Evolutionary conservation across 2,797 vertebrate genomes (phyloP).

Genomic region (Epinephelus coioides): DNA sequence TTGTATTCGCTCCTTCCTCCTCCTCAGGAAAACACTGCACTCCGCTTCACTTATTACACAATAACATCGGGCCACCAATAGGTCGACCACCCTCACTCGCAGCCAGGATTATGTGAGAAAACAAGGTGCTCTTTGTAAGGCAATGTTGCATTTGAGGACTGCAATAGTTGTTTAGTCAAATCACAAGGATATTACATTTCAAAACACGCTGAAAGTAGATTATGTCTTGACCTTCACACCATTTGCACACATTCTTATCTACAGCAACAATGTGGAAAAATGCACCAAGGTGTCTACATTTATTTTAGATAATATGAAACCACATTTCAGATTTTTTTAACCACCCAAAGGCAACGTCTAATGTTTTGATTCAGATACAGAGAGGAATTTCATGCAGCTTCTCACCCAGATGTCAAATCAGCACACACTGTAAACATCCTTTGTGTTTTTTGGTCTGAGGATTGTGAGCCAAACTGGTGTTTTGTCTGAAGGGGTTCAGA

Average conservation of each 20-base stretch:
- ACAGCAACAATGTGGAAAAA: background rate
- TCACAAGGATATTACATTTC: constrained; percentile 40
- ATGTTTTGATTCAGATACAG: constrained; percentile 54
- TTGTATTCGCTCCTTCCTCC: constrained; percentile 3
- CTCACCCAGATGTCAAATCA: constrained; percentile 7
- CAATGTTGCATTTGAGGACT: constrained; percentile 9
- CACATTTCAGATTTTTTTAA: constrained; percentile 13
- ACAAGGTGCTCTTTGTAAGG: constrained; percentile 68
- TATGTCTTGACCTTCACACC: constrained; percentile 36
- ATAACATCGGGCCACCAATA: constrained; percentile 38
- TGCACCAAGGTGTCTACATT: background rate
- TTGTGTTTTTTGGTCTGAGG: constrained; percentile 55
- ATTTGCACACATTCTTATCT: constrained; percentile 2
- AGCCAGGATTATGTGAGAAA: constrained; percentile 55
- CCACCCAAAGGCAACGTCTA: constrained; percentile 11
- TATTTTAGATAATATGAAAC: constrained; percentile 1
- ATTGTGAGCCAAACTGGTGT: constrained; percentile 38
- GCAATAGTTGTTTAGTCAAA: constrained; percentile 41
- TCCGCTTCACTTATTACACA: constrained; percentile 61
- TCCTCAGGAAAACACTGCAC: constrained; percentile 44
- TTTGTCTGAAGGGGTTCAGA: constrained; percentile 69
- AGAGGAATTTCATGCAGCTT: constrained; percentile 39
- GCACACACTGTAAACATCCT: constrained; percentile 47
- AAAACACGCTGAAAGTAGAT: constrained; percentile 27
- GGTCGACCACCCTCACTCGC: constrained; percentile 13